phyloP scores from a whole-genome alignment of 2,888 invertebrate species.

The Pecten maximus region DNA sequence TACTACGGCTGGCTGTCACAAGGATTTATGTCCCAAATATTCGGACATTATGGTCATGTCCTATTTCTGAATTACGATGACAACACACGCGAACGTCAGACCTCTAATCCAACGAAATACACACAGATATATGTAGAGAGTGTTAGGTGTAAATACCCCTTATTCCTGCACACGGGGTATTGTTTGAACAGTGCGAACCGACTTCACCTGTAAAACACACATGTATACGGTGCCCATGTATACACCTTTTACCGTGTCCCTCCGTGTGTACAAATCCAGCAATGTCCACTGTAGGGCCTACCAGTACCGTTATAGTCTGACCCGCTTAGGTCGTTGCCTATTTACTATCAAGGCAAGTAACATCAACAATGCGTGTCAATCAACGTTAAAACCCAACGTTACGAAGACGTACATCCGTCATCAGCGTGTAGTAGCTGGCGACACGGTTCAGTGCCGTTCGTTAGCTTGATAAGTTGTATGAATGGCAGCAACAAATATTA shows the following conservation, averaged over 20 bases:
- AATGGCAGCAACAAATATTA: conserved; percentile 20
- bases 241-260: not conserved
- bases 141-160: not conserved
- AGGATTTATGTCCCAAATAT: not conserved
- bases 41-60: not conserved
- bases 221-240: not conserved
- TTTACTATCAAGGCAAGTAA: not conserved
- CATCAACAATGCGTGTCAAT: conserved; percentile 21
- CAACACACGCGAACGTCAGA: not conserved
- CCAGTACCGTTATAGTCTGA: not conserved
- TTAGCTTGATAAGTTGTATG: not conserved
- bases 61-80: not conserved
- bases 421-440: not conserved
- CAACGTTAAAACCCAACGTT: not conserved
- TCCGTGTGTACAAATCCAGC: not conserved
- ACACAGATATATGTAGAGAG: not conserved
- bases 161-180: not conserved
- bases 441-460: conserved; percentile 16
- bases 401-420: not conserved
- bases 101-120: not conserved
- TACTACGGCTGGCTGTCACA: not conserved
- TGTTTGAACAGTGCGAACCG: not conserved
- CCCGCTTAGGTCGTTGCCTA: not conserved
- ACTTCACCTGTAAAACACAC: not conserved
- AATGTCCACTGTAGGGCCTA: not conserved